Evolutionary conservation across 2,888 invertebrate genomes (phyloP).

Genomic region (Chymomyza fuscimana): DNA sequence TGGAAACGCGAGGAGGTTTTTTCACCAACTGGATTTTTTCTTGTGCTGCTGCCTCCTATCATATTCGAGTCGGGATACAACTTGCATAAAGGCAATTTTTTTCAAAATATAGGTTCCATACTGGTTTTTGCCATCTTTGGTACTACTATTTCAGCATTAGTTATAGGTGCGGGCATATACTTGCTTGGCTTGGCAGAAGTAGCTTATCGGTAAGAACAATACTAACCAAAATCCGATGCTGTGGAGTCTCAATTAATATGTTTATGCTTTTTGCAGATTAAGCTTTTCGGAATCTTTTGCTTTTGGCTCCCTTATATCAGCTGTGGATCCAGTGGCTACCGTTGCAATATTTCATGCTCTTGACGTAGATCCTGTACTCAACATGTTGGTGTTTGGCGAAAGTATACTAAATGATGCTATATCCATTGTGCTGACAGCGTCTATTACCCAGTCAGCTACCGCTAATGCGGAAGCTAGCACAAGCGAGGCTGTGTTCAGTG

Average conservation of each 20-base stretch:
- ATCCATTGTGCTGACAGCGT: constrained; percentile 97
- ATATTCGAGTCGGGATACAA: constrained; percentile 99
- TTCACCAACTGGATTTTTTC: constrained; percentile 98
- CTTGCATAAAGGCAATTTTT: constrained; percentile 97
- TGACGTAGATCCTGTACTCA: constrained; percentile 97
- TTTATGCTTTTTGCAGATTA: constrained; percentile 83
- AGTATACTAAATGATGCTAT: constrained; percentile 95
- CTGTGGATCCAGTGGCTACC: constrained; percentile 99
- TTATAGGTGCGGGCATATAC: constrained; percentile 98
- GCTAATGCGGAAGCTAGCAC: constrained; percentile 84
- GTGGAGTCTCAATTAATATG: neutral
- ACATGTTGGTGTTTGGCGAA: constrained; percentile 99
- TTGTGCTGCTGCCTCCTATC: constrained; percentile 97
- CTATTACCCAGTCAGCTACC: constrained; percentile 87
- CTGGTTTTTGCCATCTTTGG: constrained; percentile 98
- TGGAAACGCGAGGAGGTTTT: constrained; percentile 99
- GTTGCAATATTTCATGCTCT: constrained; percentile 99
- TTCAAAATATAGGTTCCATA: constrained; percentile 99
- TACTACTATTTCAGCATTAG: constrained; percentile 97
- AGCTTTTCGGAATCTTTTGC: constrained; percentile 98
- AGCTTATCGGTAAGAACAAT: constrained; percentile 85
- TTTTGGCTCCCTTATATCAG: constrained; percentile 97
- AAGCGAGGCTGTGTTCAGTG: constrained; percentile 91
- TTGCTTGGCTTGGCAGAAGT: constrained; percentile 94
- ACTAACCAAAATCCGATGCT: neutral